Percentiles rank a stretch among this genome's conserved stretches.
Evolutionary conservation across 2,888 invertebrate genomes (phyloP).

Genomic region (Enoplolaimus lenunculus): DNA sequence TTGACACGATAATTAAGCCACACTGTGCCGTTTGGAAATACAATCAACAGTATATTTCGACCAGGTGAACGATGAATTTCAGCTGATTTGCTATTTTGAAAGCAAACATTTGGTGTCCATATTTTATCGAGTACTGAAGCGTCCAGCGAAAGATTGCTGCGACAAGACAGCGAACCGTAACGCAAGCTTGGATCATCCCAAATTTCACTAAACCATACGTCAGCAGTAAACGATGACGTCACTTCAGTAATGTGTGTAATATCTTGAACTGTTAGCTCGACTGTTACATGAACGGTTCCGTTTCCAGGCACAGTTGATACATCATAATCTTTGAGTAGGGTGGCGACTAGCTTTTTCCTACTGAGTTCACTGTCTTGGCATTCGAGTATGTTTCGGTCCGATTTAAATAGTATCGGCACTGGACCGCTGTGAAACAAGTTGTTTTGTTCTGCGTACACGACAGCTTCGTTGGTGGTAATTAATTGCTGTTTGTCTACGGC

Average conservation of each 20-base stretch:
- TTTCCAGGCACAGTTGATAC: slow-evolving; percentile 8
- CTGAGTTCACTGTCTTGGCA: not conserved
- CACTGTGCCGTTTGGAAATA: slow-evolving; percentile 39
- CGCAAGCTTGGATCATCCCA: slow-evolving; percentile 37
- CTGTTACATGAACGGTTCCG: slow-evolving; percentile 14
- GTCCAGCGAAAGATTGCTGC: slow-evolving; percentile 34
- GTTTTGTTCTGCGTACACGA: no score
- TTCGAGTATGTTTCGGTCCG: not conserved
- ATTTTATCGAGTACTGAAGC: slow-evolving; percentile 35
- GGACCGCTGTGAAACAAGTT: not conserved
- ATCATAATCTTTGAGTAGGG: slow-evolving; percentile 17
- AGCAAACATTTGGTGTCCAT: slow-evolving; percentile 40
- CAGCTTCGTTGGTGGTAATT: no score
- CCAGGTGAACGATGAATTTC: slow-evolving; percentile 37
- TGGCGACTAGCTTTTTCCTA: not conserved
- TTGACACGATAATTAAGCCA: slow-evolving; percentile 34
- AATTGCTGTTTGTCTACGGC: not conserved
- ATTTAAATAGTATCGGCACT: not conserved
- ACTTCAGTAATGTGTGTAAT: slow-evolving; percentile 18
- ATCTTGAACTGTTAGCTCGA: slow-evolving; percentile 21
- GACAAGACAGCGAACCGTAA: slow-evolving; percentile 28
- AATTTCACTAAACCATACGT: slow-evolving; percentile 39
- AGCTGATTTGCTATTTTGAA: slow-evolving; percentile 39
- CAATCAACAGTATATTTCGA: slow-evolving; percentile 35
- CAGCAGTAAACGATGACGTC: slow-evolving; percentile 25